Base-by-base conservation (phyloP, 2,113 vertebrate species). In the Ciconia stormi region DNA sequence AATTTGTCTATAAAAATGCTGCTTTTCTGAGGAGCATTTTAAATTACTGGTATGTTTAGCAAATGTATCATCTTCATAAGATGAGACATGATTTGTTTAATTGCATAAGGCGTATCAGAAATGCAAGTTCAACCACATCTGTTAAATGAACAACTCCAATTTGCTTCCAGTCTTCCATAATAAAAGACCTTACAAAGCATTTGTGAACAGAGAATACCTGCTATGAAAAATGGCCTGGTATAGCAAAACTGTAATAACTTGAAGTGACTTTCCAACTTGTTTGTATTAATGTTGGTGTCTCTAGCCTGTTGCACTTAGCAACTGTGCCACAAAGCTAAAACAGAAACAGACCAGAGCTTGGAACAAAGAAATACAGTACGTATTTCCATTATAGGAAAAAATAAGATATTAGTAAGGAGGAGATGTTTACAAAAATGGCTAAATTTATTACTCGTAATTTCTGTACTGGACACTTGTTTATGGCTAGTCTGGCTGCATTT, bases 31-130 rank as follows among this genome's bases (percentile, higher is more conserved):
- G 94, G 58, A 93, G 94, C 94, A 94, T 97, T 97, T 97, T 83
- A 97, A 97, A 97, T 94, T 87, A 89, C 91, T 91, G 81, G 90
- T 97, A 89, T 96, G 86, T 95, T 74, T 83, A 94, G 78, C 84
- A 93, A 93, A 96, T 92, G 92, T 86, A 91, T 97, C 94, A 95
- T 98, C 95, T 97, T 98, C 97, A 95, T 98, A 97, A 98, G 96
- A 96, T 98, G 96, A 98, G 92, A 96, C 82, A 98, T 93, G 63
- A 89, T 95, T 94, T 91, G 93, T 95, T 95, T 86, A 93, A 93
- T 95, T 97, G 83, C 72, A 95, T 93, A 96, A 95, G 79, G 56
- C 77, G 50, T 95, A 93, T 97, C 86, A 90, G 95, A 93, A 97
- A 89, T 71, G 25, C 50, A 72, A 26, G 59, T 95, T 97, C 96